Evolutionary conservation across 64 coral and sea anemone species (phyloP), one percentile per base, ranked within the genome.

Genomic region (Montipora foliosa): DNA sequence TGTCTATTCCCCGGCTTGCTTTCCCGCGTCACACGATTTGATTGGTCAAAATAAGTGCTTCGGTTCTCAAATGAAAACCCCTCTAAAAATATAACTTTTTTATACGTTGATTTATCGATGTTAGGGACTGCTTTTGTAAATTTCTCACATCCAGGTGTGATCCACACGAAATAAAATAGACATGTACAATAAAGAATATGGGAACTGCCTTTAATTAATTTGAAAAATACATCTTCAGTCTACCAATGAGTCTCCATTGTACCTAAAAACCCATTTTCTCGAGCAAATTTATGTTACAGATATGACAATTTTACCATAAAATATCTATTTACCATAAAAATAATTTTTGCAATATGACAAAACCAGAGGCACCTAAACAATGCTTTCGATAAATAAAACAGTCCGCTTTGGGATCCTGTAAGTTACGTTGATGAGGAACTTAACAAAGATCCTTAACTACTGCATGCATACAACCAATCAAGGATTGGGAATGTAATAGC

Each of bases 281-380:
- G 80, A 82, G 12, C 13, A 45, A 37, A 61, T 44, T 64, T 82
- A 82, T 67, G 10, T 61, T 82, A 82, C 80, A 82, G 24, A 25
- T 45, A 82, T 62, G 59, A 66, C 80, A 82, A 66, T 17, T 82
- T 82, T 61, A 66, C 58, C 8, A 20, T 66, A 82, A 82, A 82
- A 82, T 44, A 82, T 60, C 25, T 82, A 66, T 82, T 22, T 76
- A 8, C 17, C n/a, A 16, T 79, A 79, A 79, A 37, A 79, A n/a
- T 2, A 79, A 79, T 81, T 81, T 66, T 37, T 24, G 8, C 14
- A 82, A 46, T 55, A 13, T 11, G 1, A 10, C 6, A 29, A 81
- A 29, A 13, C 52, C 1, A 59, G 20, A 64, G 61, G 61, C 61
- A 14, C 14, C 13, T 64, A 37, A 64, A 64, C 61, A 16, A 12